Evolutionary conservation across 2,888 invertebrate species (phyloP).

Genomic region (Drosophila imparisetae): DNA sequence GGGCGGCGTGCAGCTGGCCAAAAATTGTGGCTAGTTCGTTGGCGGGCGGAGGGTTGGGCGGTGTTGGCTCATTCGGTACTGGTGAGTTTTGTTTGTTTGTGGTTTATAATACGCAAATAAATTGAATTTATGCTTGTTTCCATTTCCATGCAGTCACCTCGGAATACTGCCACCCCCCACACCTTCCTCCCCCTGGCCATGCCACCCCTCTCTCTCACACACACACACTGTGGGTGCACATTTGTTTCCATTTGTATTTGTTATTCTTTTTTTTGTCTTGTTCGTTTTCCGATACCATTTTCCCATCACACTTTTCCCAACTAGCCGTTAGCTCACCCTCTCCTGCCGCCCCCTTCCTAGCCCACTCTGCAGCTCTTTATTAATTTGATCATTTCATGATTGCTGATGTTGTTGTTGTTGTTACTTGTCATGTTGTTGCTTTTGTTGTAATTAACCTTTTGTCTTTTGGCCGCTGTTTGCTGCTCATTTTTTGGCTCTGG

Average conservation of each 20-base stretch:
- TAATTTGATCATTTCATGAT: constrained; percentile 79
- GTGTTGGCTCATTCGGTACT: constrained; percentile 18
- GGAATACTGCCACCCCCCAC: neutral
- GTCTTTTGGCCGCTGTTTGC: constrained; percentile 60
- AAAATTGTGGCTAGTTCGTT: constrained; percentile 22
- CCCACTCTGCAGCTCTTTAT: constrained; percentile 69
- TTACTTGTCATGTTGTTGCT: constrained; percentile 48
- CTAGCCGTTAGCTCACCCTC: constrained; percentile 12
- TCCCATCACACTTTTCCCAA: constrained; percentile 49
- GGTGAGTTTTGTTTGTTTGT: constrained; percentile 66
- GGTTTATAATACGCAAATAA: constrained; percentile 82
- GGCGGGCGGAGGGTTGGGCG: neutral
- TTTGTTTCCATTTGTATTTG: constrained; percentile 56
- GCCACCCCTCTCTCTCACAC: too few relatives aligned
- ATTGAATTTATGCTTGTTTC: constrained; percentile 76
- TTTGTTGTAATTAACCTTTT: constrained; percentile 80
- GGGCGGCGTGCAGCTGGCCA: constrained; percentile 39
- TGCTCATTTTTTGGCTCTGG: constrained; percentile 55
- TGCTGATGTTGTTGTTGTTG: constrained; percentile 45
- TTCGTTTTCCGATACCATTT: constrained; percentile 61
- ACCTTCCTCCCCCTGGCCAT: neutral
- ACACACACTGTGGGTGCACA: constrained; percentile 24
- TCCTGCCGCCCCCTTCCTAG: neutral
- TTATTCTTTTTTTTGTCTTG: constrained; percentile 32
- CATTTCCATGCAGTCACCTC: constrained; percentile 55